Base-by-base conservation (phyloP, 1,140 invertebrate genomes). In the Drosophila sucinea region DNA sequence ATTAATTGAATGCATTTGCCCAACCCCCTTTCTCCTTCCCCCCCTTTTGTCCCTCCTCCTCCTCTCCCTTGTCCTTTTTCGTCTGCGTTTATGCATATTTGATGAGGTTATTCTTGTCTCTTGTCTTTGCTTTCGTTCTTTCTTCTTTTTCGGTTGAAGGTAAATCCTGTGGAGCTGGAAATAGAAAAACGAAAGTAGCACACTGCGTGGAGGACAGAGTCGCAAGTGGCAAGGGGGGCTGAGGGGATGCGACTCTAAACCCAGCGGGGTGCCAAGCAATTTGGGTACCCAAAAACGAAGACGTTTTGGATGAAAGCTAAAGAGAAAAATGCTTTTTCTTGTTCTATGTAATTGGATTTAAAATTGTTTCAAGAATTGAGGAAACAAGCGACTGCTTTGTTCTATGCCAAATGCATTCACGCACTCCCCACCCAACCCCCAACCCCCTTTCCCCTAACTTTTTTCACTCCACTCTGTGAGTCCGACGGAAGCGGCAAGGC, bases 281-380 rank as follows among this genome's bases (percentile, higher is more conserved):
- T 87, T 74, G 41, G 67, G 60, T 51, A 83, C 79, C 77, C 73
- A 63, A 79, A 86, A 87, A 80, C 55, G 55, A 76, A 75, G 73
- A 41, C 30, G 54, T 58, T 58, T 30, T 38, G 73, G 62, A 79
- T 73, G 67, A 79, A 73, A 77, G 72, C 65, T 70, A 83, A 79
- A 70, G 73, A 70, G 76, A 73, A 87, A 82, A 87, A 83, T 80
- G 84, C 70, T 89, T 75, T 81, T 78, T 78, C 84, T 87, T 80
- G 77, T 81, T 77, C 70, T 72, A 25, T 51, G 73, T 87, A 87
- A 87, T 87, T 87, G 84, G 77, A 87, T 87, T 87, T 80, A 51
- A 87, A 87, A 89, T 89, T 83, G 84, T 89, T 89, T 84, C 80
- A 87, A 80, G 69, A 76, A 80, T 68, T 51, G 44, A 51, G 44